These are phyloP conservation scores for Microctonus hyperodae DNA, from an alignment of 2,888 invertebrate genomes.

Conservation along the genomic window DNA sequence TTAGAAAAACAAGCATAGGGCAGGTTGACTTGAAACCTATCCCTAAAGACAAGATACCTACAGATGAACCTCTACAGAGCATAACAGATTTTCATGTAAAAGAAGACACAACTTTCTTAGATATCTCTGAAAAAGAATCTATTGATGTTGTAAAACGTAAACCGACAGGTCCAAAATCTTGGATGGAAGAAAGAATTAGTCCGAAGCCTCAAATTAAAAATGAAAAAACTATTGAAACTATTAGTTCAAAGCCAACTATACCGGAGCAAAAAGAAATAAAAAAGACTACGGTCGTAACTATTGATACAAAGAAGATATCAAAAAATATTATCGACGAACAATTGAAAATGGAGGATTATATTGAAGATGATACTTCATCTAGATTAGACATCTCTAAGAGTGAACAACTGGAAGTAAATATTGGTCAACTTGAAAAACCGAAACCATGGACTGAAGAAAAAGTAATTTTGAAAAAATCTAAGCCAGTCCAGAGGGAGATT, in stretches of 20 bases:
- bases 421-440: conserved; percentile 36
- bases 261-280: conserved; percentile 42
- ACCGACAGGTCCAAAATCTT: too few species aligned
- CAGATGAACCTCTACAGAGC: conserved; percentile 60
- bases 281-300: conserved; percentile 48
- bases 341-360: conserved; percentile 33
- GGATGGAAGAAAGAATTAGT: conserved; percentile 55
- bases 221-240: conserved; percentile 50
- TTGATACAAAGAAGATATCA: conserved; percentile 42
- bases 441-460: conserved; percentile 60
- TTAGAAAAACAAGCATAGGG: conserved; percentile 58
- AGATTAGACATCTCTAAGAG: conserved; percentile 39
- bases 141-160: conserved; percentile 38
- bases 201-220: conserved; percentile 50
- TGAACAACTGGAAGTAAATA: conserved; percentile 32
- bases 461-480: conserved; percentile 52
- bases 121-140: conserved; percentile 31
- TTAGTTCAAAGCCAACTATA: conserved; percentile 67
- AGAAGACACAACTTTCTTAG: conserved; percentile 48
- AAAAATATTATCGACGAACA: conserved; percentile 37
- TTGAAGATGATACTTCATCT: conserved; percentile 44
- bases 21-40: conserved; percentile 65
- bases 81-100: conserved; percentile 46
- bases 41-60: conserved; percentile 29
- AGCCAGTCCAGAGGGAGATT: conserved; percentile 47